Conservation (phyloP, 2,113 vertebrate genomes). For the Halcyon senegalensis region DNA sequence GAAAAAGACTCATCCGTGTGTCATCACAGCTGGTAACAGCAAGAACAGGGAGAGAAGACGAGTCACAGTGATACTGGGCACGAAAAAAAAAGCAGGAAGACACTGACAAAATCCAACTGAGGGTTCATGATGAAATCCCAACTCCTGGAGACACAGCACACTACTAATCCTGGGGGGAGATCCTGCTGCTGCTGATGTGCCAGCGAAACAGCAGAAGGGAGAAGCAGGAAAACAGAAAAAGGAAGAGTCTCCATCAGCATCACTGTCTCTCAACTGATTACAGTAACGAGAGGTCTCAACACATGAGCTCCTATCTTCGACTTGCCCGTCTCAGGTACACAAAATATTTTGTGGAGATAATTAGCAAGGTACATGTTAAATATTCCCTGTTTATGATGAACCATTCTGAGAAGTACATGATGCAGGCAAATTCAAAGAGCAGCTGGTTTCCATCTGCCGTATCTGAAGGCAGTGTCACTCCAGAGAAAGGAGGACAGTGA, state of each 20-base stretch:
- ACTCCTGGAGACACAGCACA: background rate
- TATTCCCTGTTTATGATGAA: background rate
- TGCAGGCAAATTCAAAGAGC: background rate
- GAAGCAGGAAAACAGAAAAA: background rate
- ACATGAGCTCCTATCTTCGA: too few species aligned
- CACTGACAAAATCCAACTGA: background rate
- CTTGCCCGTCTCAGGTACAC: background rate
- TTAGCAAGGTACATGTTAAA: background rate
- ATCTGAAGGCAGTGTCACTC: background rate
- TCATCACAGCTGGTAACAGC: background rate
- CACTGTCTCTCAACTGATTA: accelerated
- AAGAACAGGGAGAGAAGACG: background rate
- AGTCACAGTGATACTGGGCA: background rate
- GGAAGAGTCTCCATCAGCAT: background rate
- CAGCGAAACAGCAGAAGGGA: background rate
- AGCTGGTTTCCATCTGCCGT: slow-evolving; percentile 2
- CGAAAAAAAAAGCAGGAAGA: background rate
- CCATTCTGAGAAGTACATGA: background rate
- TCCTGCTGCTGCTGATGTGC: background rate
- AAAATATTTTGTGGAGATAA: background rate
- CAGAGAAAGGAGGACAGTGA: background rate
- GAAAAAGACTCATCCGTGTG: background rate
- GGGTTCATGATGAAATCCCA: background rate
- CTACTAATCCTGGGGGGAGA: background rate
- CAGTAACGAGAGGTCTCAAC: background rate